phyloP scores from a whole-genome alignment of 2,797 vertebrate genomes.

The Gorsachius magnificus region DNA sequence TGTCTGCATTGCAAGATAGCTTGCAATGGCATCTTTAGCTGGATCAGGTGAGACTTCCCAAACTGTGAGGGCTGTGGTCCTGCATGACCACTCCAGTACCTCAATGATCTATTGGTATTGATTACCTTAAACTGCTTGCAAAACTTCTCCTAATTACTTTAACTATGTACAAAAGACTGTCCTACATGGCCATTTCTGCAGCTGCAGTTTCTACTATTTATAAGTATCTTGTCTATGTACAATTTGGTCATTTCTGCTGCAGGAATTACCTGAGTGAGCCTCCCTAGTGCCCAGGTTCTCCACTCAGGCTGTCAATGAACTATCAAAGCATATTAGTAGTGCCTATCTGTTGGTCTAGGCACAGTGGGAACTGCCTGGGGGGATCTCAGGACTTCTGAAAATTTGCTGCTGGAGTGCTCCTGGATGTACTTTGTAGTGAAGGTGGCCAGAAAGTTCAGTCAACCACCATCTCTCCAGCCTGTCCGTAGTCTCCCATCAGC shows the following conservation, averaged over 20 bases:
- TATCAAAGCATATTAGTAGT: background rate
- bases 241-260: background rate
- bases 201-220: background rate
- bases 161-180: background rate
- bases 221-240: background rate
- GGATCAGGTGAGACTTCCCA: background rate
- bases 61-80: background rate
- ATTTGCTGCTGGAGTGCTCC: background rate
- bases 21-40: background rate
- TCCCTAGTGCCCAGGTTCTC: background rate
- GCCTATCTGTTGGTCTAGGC: background rate
- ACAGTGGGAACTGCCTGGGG: background rate
- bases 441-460: background rate
- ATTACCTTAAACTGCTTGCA: background rate
- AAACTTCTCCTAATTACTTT: background rate
- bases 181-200: background rate
- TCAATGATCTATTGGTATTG: background rate
- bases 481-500: background rate
- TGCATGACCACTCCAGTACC: background rate
- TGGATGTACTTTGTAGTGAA: background rate
- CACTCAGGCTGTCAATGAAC: background rate
- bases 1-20: background rate
- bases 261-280: background rate
- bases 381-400: background rate
- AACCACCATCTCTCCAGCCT: background rate